Conservation (phyloP, 1,140 invertebrate species). For the Halyomorpha halys region DNA sequence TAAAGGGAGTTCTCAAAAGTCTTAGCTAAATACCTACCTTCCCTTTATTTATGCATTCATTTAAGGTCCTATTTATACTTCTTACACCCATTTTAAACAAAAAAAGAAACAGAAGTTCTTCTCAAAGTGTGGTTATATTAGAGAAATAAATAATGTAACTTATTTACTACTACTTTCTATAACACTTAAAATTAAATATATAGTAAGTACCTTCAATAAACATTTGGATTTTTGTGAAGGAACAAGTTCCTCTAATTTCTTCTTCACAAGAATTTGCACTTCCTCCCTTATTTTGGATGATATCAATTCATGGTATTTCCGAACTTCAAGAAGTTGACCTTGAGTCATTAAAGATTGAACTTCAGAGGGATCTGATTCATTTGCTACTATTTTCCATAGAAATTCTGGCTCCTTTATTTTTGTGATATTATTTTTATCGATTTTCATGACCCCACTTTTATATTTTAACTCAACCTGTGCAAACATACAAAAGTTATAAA, state of each 20-base stretch:
- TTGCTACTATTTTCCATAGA: constrained; percentile 5
- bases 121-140: too few relatives aligned
- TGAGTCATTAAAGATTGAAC: constrained; percentile 32
- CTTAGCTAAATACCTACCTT: too few relatives aligned
- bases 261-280: constrained; percentile 31
- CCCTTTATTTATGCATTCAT: too few relatives aligned
- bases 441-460: constrained; percentile 1
- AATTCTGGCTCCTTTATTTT: constrained; percentile 15
- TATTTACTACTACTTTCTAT: too few relatives aligned
- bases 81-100: too few relatives aligned
- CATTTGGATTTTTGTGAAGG: constrained; percentile 38
- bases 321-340: constrained; percentile 35
- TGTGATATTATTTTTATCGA: constrained; percentile 9
- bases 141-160: too few relatives aligned
- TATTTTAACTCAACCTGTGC: constrained; percentile 22
- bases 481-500: too few relatives aligned
- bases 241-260: constrained; percentile 33
- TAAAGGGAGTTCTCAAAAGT: too few relatives aligned
- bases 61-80: too few relatives aligned
- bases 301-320: constrained; percentile 34
- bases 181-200: too few relatives aligned
- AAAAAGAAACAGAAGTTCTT: too few relatives aligned
- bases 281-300: constrained; percentile 34
- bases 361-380: neutral
- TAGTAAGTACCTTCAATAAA: constrained; percentile 42